Conservation (phyloP, 2,888 invertebrate species). For the Melitaea athalia region DNA sequence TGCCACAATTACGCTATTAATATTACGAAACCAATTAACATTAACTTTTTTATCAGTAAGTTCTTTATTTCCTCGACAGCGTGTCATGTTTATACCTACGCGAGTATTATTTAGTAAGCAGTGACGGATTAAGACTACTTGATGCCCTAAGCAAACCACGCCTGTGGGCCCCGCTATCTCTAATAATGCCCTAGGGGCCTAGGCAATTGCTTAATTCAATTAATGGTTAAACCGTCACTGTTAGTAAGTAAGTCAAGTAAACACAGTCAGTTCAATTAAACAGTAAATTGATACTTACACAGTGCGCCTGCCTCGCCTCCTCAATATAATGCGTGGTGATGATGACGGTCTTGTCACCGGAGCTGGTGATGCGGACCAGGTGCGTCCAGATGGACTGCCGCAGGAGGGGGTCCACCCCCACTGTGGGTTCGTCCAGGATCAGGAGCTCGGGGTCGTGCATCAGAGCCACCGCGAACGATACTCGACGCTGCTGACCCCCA, state of each 20-base stretch:
- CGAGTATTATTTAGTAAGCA: too few species aligned
- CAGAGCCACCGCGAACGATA: conserved; percentile 95
- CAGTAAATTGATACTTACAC: conserved; percentile 81
- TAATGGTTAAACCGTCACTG: too few species aligned
- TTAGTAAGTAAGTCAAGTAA: too few species aligned
- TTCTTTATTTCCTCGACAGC: too few species aligned
- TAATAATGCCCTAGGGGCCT: too few species aligned
- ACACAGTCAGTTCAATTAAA: neutral
- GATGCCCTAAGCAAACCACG: too few species aligned
- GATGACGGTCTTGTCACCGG: conserved; percentile 95
- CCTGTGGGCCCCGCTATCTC: too few species aligned
- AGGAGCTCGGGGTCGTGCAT: conserved; percentile 96
- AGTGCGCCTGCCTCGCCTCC: conserved; percentile 95
- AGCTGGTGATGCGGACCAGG: conserved; percentile 93
- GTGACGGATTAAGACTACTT: too few species aligned
- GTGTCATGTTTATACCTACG: neutral
- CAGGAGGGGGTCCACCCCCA: conserved; percentile 94
- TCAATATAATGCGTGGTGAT: conserved; percentile 94
- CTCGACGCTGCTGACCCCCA: conserved; percentile 95
- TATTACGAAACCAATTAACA: too few species aligned
- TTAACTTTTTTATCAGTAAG: too few species aligned
- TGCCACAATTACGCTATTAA: too few species aligned
- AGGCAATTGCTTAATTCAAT: too few species aligned
- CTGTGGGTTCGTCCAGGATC: conserved; percentile 96
- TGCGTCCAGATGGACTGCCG: conserved; percentile 97